These are phyloP conservation scores for Callinectes sapidus DNA, from an alignment of 2,888 invertebrate genomes.

Conservation along the genomic window DNA sequence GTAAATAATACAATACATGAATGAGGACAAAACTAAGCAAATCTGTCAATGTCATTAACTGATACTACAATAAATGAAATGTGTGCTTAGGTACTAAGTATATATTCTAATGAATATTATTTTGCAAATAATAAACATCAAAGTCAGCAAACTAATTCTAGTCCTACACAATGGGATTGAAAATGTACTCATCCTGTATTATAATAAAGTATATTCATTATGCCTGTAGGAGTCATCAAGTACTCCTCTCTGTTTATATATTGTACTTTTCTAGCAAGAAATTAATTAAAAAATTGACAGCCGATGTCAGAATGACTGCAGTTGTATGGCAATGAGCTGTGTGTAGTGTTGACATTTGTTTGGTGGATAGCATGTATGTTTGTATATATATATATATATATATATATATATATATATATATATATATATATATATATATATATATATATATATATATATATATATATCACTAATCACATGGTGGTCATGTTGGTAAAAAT, in stretches of 20 bases:
- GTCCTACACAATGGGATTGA: not conserved
- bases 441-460: no score
- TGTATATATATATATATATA: conserved; percentile 54
- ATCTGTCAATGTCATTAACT: not conserved
- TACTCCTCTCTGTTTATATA: not conserved
- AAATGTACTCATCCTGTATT: not conserved
- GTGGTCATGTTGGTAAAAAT: not conserved
- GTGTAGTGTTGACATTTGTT: no score
- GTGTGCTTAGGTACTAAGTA: not conserved
- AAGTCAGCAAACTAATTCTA: not conserved
- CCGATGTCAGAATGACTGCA: no score
- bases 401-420: conserved; percentile 56
- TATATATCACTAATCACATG: not conserved
- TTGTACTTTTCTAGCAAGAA: no score
- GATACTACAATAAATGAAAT: not conserved
- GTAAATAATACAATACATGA: not conserved
- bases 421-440: conserved; percentile 39
- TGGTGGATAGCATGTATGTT: no score
- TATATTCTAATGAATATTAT: not conserved
- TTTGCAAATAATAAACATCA: not conserved
- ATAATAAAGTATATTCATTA: not conserved
- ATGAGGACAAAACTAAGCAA: not conserved
- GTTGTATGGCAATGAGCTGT: no score
- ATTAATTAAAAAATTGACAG: no score
- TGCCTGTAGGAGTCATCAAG: not conserved